Base-by-base conservation (phyloP, 2,797 vertebrate species). In the Carapus acus region DNA sequence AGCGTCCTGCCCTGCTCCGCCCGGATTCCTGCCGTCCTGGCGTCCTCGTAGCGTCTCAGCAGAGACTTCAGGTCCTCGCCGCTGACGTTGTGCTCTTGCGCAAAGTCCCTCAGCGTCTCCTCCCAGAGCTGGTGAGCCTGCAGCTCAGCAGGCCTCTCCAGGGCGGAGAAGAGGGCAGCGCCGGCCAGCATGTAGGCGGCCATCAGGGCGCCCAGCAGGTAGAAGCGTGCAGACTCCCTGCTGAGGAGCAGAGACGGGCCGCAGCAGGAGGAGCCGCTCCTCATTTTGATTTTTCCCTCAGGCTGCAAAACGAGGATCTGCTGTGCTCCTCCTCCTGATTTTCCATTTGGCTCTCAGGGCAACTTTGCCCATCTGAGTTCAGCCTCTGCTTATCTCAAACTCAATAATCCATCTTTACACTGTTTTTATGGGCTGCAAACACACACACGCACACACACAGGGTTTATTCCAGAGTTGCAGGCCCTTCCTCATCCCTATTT, bases 121-220 rank as follows among this genome's bases (percentile, higher is more conserved):
- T 72, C 45, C 84, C 82, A 87, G 20, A 62, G 70, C 31, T 36
- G 52, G 6, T 67, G 75, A 3, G 82, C 80, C 49, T 64, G 47
- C 29, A 85, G 46, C 65, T 86, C 84, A 0, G 31, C 64, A 11
- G 74, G 70, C 50, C 76, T 69, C 68, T 86, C 84, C 49, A 86
- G 58, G 11, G 33, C 72, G 1, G 80, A 86, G 73, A 87, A 88
- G 7, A 81, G 20, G 6, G 68, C 79, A 14, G 82, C 86, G 2
- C 83, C 81, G 19, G 71, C 63, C 54, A 86, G 62, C 74, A 86
- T 80, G 51, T 86, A 85, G 3, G 83, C 37, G 11, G 76, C 57
- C 12, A 87, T 77, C 27, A 80, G 53, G 8, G 60, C 18, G 13
- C 49, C 74, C 2, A 87, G 74, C 22, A 87, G 62, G 11, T 41